These are phyloP conservation scores for Intellagama lesueurii DNA, from an alignment of 2,797 vertebrate genomes.

Conservation along the genomic window DNA sequence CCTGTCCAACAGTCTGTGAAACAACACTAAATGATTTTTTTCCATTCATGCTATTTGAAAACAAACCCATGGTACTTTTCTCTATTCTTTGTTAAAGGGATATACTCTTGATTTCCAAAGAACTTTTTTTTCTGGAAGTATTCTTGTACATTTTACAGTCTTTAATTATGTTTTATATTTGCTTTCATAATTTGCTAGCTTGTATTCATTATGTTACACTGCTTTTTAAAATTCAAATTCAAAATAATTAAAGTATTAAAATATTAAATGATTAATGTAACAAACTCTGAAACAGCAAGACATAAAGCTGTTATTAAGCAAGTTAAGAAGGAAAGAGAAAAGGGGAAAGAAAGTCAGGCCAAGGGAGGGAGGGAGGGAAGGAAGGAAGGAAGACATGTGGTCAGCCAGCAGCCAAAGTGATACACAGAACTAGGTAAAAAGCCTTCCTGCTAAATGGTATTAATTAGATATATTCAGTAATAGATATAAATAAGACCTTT, in stretches of 20 bases:
- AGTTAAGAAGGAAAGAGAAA: neutral
- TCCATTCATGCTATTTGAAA: neutral
- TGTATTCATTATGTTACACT: neutral
- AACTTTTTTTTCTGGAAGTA: neutral
- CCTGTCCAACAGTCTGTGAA: neutral
- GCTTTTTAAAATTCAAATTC: neutral
- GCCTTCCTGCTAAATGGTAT: conserved; percentile 4
- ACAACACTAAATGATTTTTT: neutral
- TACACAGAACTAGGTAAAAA: neutral
- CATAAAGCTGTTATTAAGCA: neutral
- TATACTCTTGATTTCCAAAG: neutral
- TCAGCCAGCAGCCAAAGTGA: neutral
- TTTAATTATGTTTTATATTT: neutral
- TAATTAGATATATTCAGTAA: conserved; percentile 18
- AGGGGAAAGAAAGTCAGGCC: no score
- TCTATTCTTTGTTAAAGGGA: neutral
- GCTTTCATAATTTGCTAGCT: neutral
- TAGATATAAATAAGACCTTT: conserved; percentile 22
- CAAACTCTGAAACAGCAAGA: neutral
- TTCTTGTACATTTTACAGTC: no score
- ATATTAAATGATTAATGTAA: neutral
- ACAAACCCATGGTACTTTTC: neutral
- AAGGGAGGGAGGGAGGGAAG: neutral
- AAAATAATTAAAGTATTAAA: neutral
- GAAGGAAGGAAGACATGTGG: neutral